These are phyloP conservation scores for Phoxinus phoxinus DNA, from an alignment of 2,113 vertebrate species.

Conservation along the genomic window DNA sequence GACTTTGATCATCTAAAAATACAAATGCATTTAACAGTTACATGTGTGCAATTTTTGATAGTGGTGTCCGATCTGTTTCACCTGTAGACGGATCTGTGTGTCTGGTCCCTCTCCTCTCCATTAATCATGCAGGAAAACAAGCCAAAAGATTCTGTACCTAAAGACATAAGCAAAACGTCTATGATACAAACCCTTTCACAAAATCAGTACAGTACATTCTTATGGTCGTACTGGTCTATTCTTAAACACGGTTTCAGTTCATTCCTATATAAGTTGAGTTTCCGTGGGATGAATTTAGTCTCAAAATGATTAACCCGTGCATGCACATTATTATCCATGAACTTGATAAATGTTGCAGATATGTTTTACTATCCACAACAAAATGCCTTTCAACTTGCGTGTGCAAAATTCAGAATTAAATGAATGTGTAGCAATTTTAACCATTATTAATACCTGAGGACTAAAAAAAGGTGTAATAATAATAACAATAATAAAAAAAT, in stretches of 20 bases:
- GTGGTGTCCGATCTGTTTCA: conserved; percentile 61
- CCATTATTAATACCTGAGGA: no score
- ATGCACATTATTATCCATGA: no score
- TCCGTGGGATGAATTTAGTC: no score
- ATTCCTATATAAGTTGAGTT: no score
- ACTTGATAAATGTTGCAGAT: no score
- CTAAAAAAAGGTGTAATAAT: no score
- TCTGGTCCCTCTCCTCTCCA: conserved; percentile 94
- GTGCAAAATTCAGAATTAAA: no score
- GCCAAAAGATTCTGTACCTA: conserved; percentile 96
- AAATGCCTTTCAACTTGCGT: no score
- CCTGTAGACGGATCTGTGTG: conserved; percentile 95
- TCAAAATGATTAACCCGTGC: no score
- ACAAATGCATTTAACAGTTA: background rate
- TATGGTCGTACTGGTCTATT: background rate
- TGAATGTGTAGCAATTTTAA: no score
- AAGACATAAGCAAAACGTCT: background rate
- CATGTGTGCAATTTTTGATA: background rate
- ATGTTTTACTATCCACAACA: no score
- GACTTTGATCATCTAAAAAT: background rate
- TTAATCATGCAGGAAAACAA: conserved; percentile 94
- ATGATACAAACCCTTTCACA: background rate
- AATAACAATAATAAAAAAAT: background rate
- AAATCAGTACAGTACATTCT: background rate
- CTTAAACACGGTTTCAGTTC: background rate